phyloP scores from a whole-genome alignment of 2,113 vertebrate genomes.

The Chloropsis cyanopogon region DNA sequence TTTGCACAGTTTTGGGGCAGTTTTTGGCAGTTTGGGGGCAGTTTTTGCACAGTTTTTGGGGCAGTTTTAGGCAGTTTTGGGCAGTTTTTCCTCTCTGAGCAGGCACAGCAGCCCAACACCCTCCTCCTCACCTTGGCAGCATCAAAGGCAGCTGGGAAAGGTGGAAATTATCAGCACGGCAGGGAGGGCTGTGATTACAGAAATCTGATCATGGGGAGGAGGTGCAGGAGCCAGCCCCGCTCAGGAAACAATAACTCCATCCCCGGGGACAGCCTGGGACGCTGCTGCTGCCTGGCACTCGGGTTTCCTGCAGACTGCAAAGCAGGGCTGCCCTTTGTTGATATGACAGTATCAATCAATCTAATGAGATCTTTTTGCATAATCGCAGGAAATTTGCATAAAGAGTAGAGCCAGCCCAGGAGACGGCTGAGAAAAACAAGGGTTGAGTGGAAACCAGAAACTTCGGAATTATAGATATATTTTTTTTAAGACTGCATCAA shows the following conservation, averaged over 20 bases:
- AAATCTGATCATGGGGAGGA: background rate
- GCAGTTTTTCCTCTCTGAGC: background rate
- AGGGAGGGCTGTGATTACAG: background rate
- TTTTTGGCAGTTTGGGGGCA: too few relatives aligned
- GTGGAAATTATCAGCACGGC: background rate
- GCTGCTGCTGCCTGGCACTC: background rate
- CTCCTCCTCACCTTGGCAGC: background rate
- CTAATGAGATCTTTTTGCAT: slow-evolving; percentile 53
- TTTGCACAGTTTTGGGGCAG: too few relatives aligned
- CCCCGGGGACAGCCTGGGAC: background rate
- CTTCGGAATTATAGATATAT: background rate
- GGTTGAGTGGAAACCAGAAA: background rate
- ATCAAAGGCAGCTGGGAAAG: background rate
- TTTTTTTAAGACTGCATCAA: background rate
- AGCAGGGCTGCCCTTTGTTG: background rate
- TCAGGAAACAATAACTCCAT: background rate
- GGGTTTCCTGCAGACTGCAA: background rate
- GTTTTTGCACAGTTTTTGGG: too few relatives aligned
- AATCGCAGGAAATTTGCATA: slow-evolving; percentile 27
- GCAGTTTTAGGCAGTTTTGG: too few relatives aligned
- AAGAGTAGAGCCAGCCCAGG: background rate
- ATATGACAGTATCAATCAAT: slow-evolving; percentile 39
- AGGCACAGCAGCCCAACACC: background rate
- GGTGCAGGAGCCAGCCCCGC: background rate
- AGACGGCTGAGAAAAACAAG: background rate